These are phyloP conservation scores for Drosophila testacea DNA, from an alignment of 2,888 invertebrate genomes.

Conservation along the genomic window DNA sequence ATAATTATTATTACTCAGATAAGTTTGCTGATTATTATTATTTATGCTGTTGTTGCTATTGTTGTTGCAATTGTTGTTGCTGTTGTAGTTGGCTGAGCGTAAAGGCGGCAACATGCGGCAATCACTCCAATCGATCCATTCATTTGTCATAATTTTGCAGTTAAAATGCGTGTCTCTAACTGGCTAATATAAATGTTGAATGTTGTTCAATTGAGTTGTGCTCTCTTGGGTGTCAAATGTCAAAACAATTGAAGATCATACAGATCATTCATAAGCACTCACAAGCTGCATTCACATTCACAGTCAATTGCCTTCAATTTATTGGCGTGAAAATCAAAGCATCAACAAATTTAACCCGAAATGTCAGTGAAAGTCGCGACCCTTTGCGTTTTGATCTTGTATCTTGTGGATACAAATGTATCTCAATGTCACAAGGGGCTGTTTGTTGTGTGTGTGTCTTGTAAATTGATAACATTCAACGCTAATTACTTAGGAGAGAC, in stretches of 20 bases:
- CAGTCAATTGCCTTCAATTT: conserved; percentile 72
- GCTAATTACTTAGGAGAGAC: conserved; percentile 66
- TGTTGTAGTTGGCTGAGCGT: conserved; percentile 77
- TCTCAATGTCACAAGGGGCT: conserved; percentile 37
- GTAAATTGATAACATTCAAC: conserved; percentile 45
- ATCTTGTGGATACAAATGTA: conserved; percentile 71
- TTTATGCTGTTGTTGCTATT: conserved; percentile 42
- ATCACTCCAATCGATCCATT: conserved; percentile 85
- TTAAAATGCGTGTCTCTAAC: conserved; percentile 11
- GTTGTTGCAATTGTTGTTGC: conserved; percentile 47
- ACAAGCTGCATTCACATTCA: conserved; percentile 16
- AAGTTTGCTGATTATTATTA: conserved; percentile 70
- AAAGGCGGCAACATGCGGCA: conserved; percentile 83
- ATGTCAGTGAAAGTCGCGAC: conserved; percentile 81
- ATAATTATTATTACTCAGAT: conserved; percentile 63
- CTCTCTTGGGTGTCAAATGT: conserved; percentile 70
- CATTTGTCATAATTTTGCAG: conserved; percentile 83
- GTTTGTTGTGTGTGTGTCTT: not conserved
- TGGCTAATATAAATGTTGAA: conserved; percentile 37
- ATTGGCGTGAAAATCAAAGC: conserved; percentile 75
- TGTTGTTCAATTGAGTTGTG: conserved; percentile 30
- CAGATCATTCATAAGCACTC: conserved; percentile 20
- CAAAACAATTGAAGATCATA: conserved; percentile 55
- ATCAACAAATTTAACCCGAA: conserved; percentile 73
- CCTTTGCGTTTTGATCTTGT: conserved; percentile 57